phyloP scores from a whole-genome alignment of 2,797 vertebrate genomes.

The Crenichthys baileyi region DNA sequence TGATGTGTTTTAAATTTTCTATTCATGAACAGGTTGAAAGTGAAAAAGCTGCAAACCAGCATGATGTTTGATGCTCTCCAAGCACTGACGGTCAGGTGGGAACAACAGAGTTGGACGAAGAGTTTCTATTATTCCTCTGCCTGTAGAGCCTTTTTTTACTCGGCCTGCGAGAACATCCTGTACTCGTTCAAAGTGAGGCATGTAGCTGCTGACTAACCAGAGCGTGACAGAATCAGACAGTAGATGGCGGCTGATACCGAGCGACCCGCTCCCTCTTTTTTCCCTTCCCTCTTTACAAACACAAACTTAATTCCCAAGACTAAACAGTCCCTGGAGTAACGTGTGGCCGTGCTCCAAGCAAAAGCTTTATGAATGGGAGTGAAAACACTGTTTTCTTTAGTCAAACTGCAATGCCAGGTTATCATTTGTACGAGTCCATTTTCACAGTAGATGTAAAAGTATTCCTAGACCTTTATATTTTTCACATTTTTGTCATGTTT shows the following conservation, averaged over 20 bases:
- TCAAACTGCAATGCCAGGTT: constrained; percentile 9
- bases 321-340: constrained; percentile 39
- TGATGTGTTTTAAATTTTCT: constrained; percentile 9
- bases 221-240: constrained; percentile 70
- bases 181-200: constrained; percentile 58
- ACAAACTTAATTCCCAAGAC: constrained; percentile 36
- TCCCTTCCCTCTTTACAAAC: constrained; percentile 2
- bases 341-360: constrained; percentile 38
- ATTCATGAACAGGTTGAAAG: background rate
- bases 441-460: background rate
- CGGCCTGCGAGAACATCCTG: constrained; percentile 76
- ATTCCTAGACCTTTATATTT: background rate
- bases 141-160: constrained; percentile 35
- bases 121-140: constrained; percentile 63
- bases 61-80: background rate
- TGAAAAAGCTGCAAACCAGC: background rate
- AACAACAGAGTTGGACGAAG: constrained; percentile 73
- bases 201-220: constrained; percentile 60
- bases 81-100: constrained; percentile 53
- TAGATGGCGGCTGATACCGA: constrained; percentile 61
- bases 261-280: background rate
- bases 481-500: background rate
- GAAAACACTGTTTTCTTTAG: constrained; percentile 24
- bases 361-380: constrained; percentile 24
- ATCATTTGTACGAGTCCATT: background rate